Percentiles rank a stretch among this genome's conserved stretches.
These are phyloP conservation scores for Aricia agestis DNA, from an alignment of 1,140 invertebrate genomes.

Conservation along the genomic window DNA sequence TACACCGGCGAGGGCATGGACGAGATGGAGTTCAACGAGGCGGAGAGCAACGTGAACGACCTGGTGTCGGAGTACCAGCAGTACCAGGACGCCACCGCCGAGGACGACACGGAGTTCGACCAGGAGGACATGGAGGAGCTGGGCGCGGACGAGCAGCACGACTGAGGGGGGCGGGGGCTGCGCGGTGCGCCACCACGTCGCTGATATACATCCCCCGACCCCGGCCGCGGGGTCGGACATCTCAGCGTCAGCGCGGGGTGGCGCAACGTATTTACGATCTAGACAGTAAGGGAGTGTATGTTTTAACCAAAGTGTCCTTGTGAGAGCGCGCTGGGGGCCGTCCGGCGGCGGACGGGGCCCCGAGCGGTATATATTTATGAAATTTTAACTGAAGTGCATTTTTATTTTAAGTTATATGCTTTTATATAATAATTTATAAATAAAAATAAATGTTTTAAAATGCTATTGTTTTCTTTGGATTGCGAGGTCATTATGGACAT, in stretches of 20 bases:
- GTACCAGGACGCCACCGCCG: constrained; percentile 87
- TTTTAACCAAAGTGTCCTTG: constrained; percentile 42
- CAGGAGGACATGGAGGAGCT: constrained; percentile 68
- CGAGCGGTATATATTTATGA: constrained; percentile 41
- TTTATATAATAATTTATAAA: constrained; percentile 73
- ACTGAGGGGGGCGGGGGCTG: constrained; percentile 28
- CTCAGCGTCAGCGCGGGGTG: neutral
- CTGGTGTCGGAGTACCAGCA: constrained; percentile 85
- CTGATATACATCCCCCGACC: too few relatives aligned
- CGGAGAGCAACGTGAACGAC: constrained; percentile 77
- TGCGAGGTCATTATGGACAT: neutral
- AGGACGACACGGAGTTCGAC: constrained; percentile 82
- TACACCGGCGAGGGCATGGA: constrained; percentile 93
- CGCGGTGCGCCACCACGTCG: too few relatives aligned
- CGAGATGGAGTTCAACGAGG: constrained; percentile 91
- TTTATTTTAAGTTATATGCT: constrained; percentile 66
- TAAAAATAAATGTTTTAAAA: constrained; percentile 70
- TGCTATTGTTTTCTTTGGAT: constrained; percentile 29
- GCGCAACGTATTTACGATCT: neutral
- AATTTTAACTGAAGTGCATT: constrained; percentile 56
- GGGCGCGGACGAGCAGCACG: constrained; percentile 57
- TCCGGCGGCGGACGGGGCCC: constrained; percentile 42
- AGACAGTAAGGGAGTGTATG: constrained; percentile 16
- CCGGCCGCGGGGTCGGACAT: too few relatives aligned
- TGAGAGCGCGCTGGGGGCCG: constrained; percentile 35